Evolutionary conservation across 64 coral and sea anemone genomes (phyloP), one percentile per base, ranked within the genome.

Genomic region (Dendronephthya gigantea): DNA sequence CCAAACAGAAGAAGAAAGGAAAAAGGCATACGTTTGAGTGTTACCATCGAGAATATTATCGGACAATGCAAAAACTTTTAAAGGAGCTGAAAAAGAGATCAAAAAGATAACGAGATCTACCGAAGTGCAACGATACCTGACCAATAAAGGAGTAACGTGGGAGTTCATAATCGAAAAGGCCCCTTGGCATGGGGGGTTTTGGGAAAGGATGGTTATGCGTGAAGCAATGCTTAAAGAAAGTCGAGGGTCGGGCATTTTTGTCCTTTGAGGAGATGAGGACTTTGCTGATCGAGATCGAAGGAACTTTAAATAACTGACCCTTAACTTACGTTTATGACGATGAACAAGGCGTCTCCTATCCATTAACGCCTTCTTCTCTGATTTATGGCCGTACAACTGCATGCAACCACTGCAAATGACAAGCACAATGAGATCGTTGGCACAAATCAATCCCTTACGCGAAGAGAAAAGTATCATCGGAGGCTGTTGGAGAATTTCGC

Each of bases 41-140:
- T 86, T 36, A 85, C 86, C 92, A 35, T 43, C 35, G 34, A 90
- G 70, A 17, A 86, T 94, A 43, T 90, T 86, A 3, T 86, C 89
- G 40, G 86, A 94, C 62, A 94, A 89, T 83, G 84, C 90, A 36
- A 91, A 91, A 39, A 91, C 87, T 35, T 94, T 91, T 91, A 85
- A 91, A 69, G 55, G 62, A 75, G 93, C 87, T n/a, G 84, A 91
- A 16, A 95, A 91, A 66, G 90, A 85, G 31, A 45, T 74, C 91
- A 14, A 84, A 34, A 23, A 49, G 30, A 35, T 81, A 89, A 87
- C 87, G 39, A 25, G 59, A 66, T 45, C 41, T 72, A 50, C 19
- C 30, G 36, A 23, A 82, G 69, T 87, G 41, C 85, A 84, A 84
- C n/a, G 86, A 81, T 89, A 88, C 82, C 13, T 56, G 10, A 48